Base-by-base conservation (phyloP, 1,140 invertebrate species). In the Hermatobates lingyangjiaoensis region DNA sequence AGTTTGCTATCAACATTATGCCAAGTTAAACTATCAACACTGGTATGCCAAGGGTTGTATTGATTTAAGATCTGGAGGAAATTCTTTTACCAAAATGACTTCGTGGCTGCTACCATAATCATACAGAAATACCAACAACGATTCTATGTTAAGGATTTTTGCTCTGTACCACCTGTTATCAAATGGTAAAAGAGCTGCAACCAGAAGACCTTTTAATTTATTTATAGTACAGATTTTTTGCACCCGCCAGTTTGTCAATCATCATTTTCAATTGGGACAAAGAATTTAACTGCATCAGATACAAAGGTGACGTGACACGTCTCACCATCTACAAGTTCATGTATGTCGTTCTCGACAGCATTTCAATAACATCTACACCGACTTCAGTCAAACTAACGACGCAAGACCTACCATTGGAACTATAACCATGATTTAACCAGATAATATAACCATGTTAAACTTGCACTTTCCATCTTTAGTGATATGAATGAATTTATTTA, bases 71-170 rank as follows among this genome's bases (percentile, higher is more conserved):
- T 79, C 72, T 50, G 76, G 71, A 1, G 80, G 79, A 20, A 83
- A 63, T 57, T 69, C 68, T 27, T 73, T 63, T 27, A 82, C 62
- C 58, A 74, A 71, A 23, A 68, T 71, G 0, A 72, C 71, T 5
- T 71, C 68, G 12, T 75, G 74, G 0, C 74, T 74, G 62, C 83
- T 83, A 21, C 80, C 81, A 58, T 83, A 83, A 65, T 84, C 81
- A 61, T 82, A 75, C 58, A 80, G 82, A 1, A 77, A 59, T 1
- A 82, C 77, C 64, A 80, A 76, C 3, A 66, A 55, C 12, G 60
- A 55, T 46, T 61, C 56, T 0, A 48, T 54, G 3, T 21, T 20
- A 39, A 25, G 39, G 5, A 50, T 25, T 23, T 39, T 28, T 7
- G 48, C 48, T 21, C 48, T 25, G 48, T 50, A 50, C 30, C 38